Base-by-base conservation (phyloP, 2,888 invertebrate species). In the Papilio gigon region DNA sequence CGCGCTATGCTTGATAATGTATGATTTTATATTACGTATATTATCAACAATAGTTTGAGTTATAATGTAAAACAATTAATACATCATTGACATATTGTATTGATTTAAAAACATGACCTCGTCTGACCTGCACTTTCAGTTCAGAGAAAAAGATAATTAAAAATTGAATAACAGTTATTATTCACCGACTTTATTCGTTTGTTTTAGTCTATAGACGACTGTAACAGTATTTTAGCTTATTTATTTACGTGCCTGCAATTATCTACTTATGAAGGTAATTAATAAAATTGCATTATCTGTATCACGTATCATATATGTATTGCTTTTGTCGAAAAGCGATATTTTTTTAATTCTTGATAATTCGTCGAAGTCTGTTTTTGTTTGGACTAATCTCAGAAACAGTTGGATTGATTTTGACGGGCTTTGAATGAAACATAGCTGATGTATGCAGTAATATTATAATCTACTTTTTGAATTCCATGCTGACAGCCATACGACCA, bases 21-120 rank as follows among this genome's bases (percentile, higher is more conserved):
- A 35, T 30, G 47, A 67, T 65, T 60, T 61, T 50, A 44, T 58
- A 63, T 56, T 58, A 35, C 56, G 27, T 59, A 69, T 40, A 44
- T 66, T 68, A 68, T 64, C 44, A 53, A 30, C 20, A 35, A 27
- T 17, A 9, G 30, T 42, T 44, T 42, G 20, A 62, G 17, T 11
- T 11, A 6, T 3, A n/a, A 37, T 59, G 37, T 20, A 14, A 37
- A 25, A 37, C 5, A 37, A 25, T 40, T 60, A 14, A 40, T 30
- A 30, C 30, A n/a, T n/a, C n/a, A n/a, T 56, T 30, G 9, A 56
- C 30, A 30, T 17, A n/a, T 30, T 53, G n/a, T 30, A 9, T 30
- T 53, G 27, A 53, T 53, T 53, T 25, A 27, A 50, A 27, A 50
- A 50, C 5, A 50, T 14, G n/a, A 50, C 25, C 50, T 50, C 12